These are phyloP conservation scores for Caenorhabditis angaria DNA, from an alignment of 2,888 invertebrate genomes.

Conservation along the genomic window DNA sequence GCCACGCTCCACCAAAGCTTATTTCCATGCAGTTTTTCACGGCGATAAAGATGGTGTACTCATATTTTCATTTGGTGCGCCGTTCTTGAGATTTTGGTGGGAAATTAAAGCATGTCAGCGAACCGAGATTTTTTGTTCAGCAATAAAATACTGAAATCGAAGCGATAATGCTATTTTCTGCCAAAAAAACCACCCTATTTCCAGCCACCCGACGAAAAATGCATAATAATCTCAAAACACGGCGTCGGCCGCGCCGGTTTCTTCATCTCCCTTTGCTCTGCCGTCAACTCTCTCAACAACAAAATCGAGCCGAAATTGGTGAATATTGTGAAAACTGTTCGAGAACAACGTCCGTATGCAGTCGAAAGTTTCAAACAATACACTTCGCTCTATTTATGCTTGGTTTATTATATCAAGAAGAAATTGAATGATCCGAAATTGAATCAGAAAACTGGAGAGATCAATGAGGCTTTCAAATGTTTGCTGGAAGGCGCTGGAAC, in stretches of 20 bases:
- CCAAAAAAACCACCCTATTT: no score
- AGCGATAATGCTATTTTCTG: no score
- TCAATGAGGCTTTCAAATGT: slow-evolving; percentile 10
- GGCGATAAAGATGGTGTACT: no score
- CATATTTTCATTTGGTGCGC: no score
- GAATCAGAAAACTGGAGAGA: neutral
- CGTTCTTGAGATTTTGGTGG: no score
- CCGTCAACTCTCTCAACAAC: slow-evolving; percentile 26
- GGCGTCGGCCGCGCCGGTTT: slow-evolving; percentile 34
- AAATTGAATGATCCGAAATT: slow-evolving; percentile 5
- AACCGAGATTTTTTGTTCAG: no score
- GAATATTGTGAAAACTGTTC: slow-evolving; percentile 31
- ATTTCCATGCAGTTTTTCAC: no score
- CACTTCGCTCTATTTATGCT: slow-evolving; percentile 29
- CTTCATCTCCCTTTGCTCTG: slow-evolving; percentile 20
- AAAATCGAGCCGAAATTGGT: slow-evolving; percentile 18
- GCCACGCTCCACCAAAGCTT: no score
- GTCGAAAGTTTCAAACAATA: slow-evolving; percentile 41
- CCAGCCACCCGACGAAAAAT: slow-evolving; percentile 17
- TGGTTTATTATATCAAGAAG: slow-evolving; percentile 37
- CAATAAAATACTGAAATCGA: no score
- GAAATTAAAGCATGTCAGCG: no score
- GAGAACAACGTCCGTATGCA: slow-evolving; percentile 28
- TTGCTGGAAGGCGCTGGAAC: slow-evolving; percentile 6
- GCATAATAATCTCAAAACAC: slow-evolving; percentile 29